Base-by-base conservation (phyloP, 2,113 vertebrate genomes). In the Vulpes ferrilata region DNA sequence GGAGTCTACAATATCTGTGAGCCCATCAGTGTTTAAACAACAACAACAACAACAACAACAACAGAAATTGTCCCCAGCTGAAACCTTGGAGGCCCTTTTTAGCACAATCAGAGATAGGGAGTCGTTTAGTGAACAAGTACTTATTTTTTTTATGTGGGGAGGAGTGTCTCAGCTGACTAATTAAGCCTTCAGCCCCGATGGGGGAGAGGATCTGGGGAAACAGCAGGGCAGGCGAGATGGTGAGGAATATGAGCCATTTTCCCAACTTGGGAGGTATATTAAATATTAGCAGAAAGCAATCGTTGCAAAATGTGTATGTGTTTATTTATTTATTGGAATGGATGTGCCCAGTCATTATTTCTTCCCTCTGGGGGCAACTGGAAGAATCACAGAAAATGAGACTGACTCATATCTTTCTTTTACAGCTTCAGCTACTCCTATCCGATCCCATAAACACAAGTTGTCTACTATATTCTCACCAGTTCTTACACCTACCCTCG, bases 321-420 rank as follows among this genome's bases (percentile, higher is more conserved):
- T 88, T 95, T 92, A 88, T 86, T 98, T 97, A 97, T 97, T 97
- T 93, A 97, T 92, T 80, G 73, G 59, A 88, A 88, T 90, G 83
- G 60, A 84, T 96, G 59, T 81, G 57, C 51, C 87, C 27, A 90
- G 53, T 87, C 93, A 90, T 92, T 32, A 6, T 51, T 60, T 88
- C 82, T 80, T 96, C 64, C 51, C 97, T 96, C 88, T 93, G 62
- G 55, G 57, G 60, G 79, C 35, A 62, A 25, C 32, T 43, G 13
- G 51, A 85, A 90, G 90, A 95, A 82, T 62, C 48, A 32, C 12
- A 88, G 91, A 95, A 96, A 93, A 93, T 62, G 67, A 82, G 85
- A 90, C 88, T 74, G 79, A 95, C 91, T 83, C 91, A 20, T 23
- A 57, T 79, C 64, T 90, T 65, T 80, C 19, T 80, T 97, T 97